Conservation (phyloP, 2,888 invertebrate genomes). For the Campaea margaritaria region DNA sequence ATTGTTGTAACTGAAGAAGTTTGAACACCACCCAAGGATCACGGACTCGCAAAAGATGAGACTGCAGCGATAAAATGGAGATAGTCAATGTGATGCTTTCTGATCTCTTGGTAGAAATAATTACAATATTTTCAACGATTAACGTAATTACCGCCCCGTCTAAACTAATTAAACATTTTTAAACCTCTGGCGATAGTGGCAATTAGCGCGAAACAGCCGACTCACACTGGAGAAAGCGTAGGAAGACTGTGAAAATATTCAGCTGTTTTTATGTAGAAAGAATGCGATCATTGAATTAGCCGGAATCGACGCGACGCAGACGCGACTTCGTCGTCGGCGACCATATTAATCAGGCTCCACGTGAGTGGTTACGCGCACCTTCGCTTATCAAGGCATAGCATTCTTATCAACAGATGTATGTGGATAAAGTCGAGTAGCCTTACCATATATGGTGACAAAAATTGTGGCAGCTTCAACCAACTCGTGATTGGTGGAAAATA, state of each 20-base stretch:
- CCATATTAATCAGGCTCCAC: conserved; percentile 35
- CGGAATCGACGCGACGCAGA: conserved; percentile 15
- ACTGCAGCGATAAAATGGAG: conserved; percentile 33
- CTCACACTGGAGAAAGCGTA: conserved; percentile 69
- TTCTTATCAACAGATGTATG: conserved; percentile 66
- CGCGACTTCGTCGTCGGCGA: conserved; percentile 9
- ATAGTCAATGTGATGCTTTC: conserved; percentile 58
- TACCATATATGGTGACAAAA: conserved; percentile 93
- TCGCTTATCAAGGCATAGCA: conserved; percentile 65
- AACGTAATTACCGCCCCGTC: conserved; percentile 51
- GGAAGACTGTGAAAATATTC: conserved; percentile 55
- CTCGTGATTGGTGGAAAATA: conserved; percentile 87
- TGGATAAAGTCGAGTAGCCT: conserved; percentile 70
- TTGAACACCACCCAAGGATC: conserved; percentile 3
- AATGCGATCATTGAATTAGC: conserved; percentile 40
- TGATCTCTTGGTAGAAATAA: conserved; percentile 53
- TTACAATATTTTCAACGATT: conserved; percentile 53
- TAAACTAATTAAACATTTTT: conserved; percentile 64
- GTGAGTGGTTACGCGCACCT: conserved; percentile 49
- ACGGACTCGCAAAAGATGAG: conserved; percentile 16
- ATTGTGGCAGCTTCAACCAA: conserved; percentile 81
- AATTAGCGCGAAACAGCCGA: conserved; percentile 67
- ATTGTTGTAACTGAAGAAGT: not conserved
- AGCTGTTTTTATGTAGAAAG: conserved; percentile 41
- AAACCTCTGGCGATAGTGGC: conserved; percentile 60